A percentile compares a stretch with the other conserved stretches of the same genome.
Conservation (phyloP, 23 tunicate species). For the Botrylloides violaceus region DNA sequence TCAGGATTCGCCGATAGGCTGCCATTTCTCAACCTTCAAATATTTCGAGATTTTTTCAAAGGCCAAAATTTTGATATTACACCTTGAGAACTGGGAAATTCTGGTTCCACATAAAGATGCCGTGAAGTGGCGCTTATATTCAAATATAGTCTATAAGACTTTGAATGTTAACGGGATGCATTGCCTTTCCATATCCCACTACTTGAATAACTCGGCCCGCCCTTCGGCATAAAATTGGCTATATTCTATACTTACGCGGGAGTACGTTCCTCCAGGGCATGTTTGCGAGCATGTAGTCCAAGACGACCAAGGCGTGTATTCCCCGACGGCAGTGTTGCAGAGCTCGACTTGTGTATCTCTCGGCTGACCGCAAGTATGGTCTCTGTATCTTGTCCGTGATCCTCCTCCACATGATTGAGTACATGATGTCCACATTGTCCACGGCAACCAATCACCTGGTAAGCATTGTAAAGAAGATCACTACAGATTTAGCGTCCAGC, state of each 20-base stretch:
- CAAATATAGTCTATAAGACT: too few species aligned
- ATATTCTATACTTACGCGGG: constrained; percentile 49
- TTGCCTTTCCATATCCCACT: too few species aligned
- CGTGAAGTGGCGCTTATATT: too few species aligned
- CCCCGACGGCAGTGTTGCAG: constrained; percentile 22
- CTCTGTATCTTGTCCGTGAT: constrained; percentile 39
- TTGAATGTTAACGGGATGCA: too few species aligned
- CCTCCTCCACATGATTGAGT: constrained; percentile 81
- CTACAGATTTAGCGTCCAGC: too few species aligned
- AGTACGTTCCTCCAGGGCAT: constrained; percentile 65
- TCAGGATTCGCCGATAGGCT: too few species aligned
- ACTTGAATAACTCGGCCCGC: not conserved
- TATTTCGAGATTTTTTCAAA: too few species aligned
- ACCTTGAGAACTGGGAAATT: too few species aligned
- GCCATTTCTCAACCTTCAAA: too few species aligned
- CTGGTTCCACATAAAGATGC: too few species aligned
- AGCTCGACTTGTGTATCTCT: constrained; percentile 19
- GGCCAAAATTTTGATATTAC: too few species aligned
- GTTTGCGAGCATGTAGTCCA: constrained; percentile 26
- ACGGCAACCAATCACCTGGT: constrained; percentile 22
- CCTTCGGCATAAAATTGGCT: not conserved
- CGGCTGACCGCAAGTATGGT: constrained; percentile 57
- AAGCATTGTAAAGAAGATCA: too few species aligned
- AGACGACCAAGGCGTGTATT: constrained; percentile 23
- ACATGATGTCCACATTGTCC: constrained; percentile 79